A percentile compares a stretch with the other conserved stretches of the same genome.
Conservation (phyloP, 2,888 invertebrate genomes). For the Listrodromus nycthemerus region DNA sequence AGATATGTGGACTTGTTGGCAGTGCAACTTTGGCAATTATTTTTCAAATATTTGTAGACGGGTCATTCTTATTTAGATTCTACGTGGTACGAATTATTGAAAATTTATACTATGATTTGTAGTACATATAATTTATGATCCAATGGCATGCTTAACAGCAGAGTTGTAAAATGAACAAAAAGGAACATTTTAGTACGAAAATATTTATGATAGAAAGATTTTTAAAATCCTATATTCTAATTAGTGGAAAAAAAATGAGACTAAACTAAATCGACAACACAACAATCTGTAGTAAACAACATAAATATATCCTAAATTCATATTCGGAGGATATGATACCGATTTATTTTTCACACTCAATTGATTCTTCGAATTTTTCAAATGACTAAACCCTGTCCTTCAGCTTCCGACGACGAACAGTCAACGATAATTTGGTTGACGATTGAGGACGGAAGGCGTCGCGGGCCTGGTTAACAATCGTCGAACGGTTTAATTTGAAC, state of each 20-base stretch:
- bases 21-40: no score
- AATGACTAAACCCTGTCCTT: not conserved
- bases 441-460: slow-evolving; percentile 43
- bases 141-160: no score
- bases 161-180: no score
- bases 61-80: no score
- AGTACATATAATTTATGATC: no score
- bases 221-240: no score
- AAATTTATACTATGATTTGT: no score
- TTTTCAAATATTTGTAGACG: no score
- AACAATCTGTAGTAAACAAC: not conserved
- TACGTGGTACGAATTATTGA: no score
- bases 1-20: no score
- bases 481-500: slow-evolving; percentile 62
- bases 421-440: slow-evolving; percentile 4
- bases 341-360: not conserved
- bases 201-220: no score
- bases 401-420: not conserved
- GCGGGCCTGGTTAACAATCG: slow-evolving; percentile 55
- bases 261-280: not conserved
- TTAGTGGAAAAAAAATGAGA: not conserved
- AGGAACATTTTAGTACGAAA: no score
- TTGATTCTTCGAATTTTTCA: not conserved
- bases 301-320: not conserved
- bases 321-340: not conserved